These are phyloP conservation scores for Epinephelus fuscoguttatus DNA, from an alignment of 2,113 vertebrate species.

Conservation along the genomic window DNA sequence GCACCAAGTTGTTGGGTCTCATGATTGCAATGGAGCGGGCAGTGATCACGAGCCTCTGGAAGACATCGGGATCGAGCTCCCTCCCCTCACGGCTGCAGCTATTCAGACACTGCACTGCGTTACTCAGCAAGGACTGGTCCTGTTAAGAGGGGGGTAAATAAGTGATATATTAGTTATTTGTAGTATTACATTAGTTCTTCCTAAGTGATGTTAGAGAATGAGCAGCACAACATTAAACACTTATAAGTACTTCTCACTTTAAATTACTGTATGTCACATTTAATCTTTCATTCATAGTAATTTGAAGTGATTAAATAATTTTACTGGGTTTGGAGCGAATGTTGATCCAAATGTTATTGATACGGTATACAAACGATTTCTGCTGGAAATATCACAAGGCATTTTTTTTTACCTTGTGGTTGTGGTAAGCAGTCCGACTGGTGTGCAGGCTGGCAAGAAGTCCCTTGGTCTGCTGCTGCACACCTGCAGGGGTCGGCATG, in stretches of 20 bases:
- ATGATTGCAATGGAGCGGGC: conserved; percentile 98
- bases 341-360: neutral
- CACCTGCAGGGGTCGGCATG: conserved; percentile 94
- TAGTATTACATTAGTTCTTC: neutral
- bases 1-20: conserved; percentile 97
- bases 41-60: conserved; percentile 97
- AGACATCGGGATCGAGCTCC: conserved; percentile 96
- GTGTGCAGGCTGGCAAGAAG: conserved; percentile 97
- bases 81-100: conserved; percentile 91
- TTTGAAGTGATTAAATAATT: neutral
- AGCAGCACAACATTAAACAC: neutral
- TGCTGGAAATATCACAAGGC: neutral
- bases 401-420: conserved; percentile 91
- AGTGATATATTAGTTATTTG: too few species aligned
- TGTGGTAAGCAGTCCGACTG: conserved; percentile 97
- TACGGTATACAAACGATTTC: neutral
- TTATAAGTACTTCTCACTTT: neutral
- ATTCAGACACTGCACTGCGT: conserved; percentile 96
- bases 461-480: conserved; percentile 98
- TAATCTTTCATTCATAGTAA: neutral
- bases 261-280: neutral
- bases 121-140: conserved; percentile 97
- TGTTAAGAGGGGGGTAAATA: conserved; percentile 57
- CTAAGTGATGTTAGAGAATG: neutral
- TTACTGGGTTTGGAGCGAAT: neutral